Percentiles rank a stretch among this genome's conserved stretches.
These are phyloP conservation scores for Halichoeres trimaculatus DNA, from an alignment of 2,113 vertebrate genomes.

Conservation along the genomic window DNA sequence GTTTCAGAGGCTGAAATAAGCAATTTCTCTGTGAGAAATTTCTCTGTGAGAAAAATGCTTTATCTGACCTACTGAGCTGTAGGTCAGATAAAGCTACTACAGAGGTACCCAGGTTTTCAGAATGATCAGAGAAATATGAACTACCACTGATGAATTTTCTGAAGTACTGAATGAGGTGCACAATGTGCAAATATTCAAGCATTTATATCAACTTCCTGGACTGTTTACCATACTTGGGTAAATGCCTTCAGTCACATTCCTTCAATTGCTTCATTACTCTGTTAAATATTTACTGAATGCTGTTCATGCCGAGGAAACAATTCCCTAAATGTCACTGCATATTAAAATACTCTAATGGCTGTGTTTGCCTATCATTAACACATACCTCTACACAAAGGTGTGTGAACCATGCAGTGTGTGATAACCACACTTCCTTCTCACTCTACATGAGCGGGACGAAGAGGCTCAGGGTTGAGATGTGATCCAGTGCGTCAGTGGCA, in stretches of 20 bases:
- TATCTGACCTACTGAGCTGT: too few species aligned
- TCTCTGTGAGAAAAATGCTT: too few species aligned
- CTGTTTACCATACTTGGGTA: neutral
- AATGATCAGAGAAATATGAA: too few species aligned
- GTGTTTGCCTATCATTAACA: neutral
- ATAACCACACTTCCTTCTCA: constrained; percentile 33
- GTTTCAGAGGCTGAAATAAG: too few species aligned
- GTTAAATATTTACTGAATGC: constrained; percentile 4
- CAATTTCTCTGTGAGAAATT: too few species aligned
- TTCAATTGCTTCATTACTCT: neutral
- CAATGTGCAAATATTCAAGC: too few species aligned
- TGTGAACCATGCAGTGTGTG: neutral
- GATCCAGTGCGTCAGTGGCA: neutral
- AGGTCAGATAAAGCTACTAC: too few species aligned
- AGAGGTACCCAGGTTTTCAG: too few species aligned
- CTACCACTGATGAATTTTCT: too few species aligned
- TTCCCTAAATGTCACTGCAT: neutral
- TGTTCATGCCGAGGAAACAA: neutral
- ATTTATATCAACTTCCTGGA: too few species aligned
- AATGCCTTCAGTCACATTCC: neutral
- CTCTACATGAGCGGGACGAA: neutral
- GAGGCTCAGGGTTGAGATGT: neutral
- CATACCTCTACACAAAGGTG: constrained; percentile 19
- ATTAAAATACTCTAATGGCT: neutral
- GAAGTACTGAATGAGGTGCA: too few species aligned